These are phyloP conservation scores for Mustelus asterias DNA, from an alignment of 2,113 vertebrate genomes.

Conservation along the genomic window DNA sequence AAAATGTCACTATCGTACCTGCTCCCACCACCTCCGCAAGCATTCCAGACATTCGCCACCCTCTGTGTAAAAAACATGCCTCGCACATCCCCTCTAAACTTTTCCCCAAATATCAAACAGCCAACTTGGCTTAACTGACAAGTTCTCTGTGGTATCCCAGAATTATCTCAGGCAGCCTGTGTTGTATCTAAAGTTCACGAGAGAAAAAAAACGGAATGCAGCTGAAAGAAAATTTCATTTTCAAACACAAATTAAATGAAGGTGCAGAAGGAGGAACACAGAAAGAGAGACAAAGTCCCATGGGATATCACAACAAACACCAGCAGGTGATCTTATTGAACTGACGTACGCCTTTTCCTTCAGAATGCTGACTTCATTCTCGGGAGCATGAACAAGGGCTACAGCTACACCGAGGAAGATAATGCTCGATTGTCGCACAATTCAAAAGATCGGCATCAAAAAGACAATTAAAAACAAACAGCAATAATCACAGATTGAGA, in stretches of 20 bases:
- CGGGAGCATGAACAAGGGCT: neutral
- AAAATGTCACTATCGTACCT: too few species aligned
- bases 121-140: neutral
- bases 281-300: neutral
- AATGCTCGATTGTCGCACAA: neutral
- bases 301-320: neutral
- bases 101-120: too few species aligned
- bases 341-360: neutral
- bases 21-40: too few species aligned
- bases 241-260: neutral
- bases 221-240: neutral
- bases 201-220: neutral
- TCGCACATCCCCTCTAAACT: too few species aligned
- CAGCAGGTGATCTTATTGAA: neutral
- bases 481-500: neutral
- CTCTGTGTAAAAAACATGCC: too few species aligned
- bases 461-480: neutral
- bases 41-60: too few species aligned
- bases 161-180: neutral
- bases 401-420: neutral
- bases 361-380: neutral
- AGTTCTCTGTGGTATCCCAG: neutral
- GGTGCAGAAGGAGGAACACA: too few species aligned
- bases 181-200: neutral
- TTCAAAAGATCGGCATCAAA: neutral